phyloP scores from a whole-genome alignment of 2,797 vertebrate species.

The Molothrus ater region DNA sequence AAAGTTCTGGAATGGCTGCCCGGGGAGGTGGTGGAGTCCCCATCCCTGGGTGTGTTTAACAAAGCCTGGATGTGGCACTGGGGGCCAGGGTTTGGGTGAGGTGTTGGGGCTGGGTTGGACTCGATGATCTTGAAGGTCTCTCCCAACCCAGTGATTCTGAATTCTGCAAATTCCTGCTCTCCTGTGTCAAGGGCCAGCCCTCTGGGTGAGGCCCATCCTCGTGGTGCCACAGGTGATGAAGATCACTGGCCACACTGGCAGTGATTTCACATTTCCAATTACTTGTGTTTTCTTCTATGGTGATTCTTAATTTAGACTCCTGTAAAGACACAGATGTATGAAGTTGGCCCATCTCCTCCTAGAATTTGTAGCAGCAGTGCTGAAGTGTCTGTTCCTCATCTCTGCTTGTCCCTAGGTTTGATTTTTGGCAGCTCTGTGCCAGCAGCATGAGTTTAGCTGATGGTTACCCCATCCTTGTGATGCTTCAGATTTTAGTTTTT shows the following conservation, averaged over 20 bases:
- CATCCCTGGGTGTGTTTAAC: not conserved
- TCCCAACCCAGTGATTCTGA: not conserved
- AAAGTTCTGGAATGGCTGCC: not conserved
- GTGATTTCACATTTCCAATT: not conserved
- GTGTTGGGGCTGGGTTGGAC: not conserved
- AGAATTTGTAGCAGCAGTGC: not conserved
- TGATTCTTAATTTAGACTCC: not conserved
- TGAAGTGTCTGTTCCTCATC: not conserved
- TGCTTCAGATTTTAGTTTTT: not conserved
- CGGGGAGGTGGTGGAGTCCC: not conserved
- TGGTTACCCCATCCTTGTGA: not conserved
- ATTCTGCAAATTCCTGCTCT: not conserved
- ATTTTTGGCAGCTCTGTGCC: not conserved
- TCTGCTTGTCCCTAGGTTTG: not conserved
- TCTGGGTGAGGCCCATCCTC: accelerated
- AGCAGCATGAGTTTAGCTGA: not conserved
- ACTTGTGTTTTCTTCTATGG: not conserved
- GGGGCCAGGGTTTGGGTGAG: accelerated
- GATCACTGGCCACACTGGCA: not conserved
- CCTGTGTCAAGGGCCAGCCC: accelerated
- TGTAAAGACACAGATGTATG: not conserved
- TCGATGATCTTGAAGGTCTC: not conserved
- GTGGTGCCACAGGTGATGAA: not conserved
- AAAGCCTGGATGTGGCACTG: not conserved
- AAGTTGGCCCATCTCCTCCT: not conserved